Base-by-base conservation (phyloP, 2,113 vertebrate species). In the Ammospiza caudacuta region DNA sequence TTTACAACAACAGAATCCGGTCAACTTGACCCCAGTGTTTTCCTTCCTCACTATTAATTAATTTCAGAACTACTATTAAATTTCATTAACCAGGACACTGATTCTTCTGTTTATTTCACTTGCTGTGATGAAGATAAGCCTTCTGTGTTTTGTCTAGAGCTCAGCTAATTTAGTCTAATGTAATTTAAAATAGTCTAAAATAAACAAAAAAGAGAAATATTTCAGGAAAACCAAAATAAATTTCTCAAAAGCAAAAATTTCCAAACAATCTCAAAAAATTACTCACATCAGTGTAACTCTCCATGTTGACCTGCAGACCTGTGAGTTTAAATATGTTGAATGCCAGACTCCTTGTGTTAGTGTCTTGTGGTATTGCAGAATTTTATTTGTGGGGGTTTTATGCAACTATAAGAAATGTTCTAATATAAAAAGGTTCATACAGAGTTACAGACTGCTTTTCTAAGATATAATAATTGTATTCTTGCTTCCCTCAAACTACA, bases 321-420 rank as follows among this genome's bases (percentile, higher is more conserved):
- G 3, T 15, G 19, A 55, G 25, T 61, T 91, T 61, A 67, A 80
- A 69, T 27, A 11, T 52, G 6, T 37, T 86, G 51, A 83, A 83
- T 41, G 33, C 39, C 66, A 87, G 31, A 82, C 46, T 81, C 12
- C 10, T 35, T 35, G 10, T 43, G 54, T 70, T 8, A n/a, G 19
- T 19, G 23, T 59, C 41, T 55, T 70, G 63, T 4, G 3, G 37
- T 80, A 58, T 83, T 76, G 29, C 51, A 91, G 43, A 43, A 73
- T 83, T 97, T 96, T 96, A 92, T 96, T 92, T 80, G 44, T 31
- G 8, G 6, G 5, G 0, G 2, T 14, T 90, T 80, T 77, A 73
- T 77, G 55, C 55, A 90, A 64, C 79, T 74, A 11, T 77, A 44
- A 63, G 47, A 80, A 83, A 74, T 35, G 12, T 18, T 47, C 59